Percentiles rank a stretch among this genome's conserved stretches.
Conservation (phyloP, 2,888 invertebrate species). For the Phengaris arion region DNA sequence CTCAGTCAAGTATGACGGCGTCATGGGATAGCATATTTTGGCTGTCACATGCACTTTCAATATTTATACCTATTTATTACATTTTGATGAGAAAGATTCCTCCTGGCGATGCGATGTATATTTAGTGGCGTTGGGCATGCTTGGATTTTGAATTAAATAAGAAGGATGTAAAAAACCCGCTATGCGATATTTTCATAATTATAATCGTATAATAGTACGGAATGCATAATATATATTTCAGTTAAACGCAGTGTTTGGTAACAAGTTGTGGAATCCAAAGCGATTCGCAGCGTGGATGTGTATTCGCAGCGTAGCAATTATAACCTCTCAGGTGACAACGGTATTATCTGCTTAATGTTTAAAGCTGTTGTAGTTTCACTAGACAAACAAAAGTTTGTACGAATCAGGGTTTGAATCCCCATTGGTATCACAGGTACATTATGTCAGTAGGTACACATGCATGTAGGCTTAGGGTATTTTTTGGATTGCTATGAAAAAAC, state of each 20-base stretch:
- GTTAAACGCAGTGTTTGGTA: background rate
- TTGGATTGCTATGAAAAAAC: too few species aligned
- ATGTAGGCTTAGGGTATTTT: too few species aligned
- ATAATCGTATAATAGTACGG: too few species aligned
- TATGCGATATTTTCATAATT: too few species aligned
- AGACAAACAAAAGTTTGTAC: conserved; percentile 10
- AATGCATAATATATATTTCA: background rate
- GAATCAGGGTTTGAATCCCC: conserved; percentile 12
- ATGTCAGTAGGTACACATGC: too few species aligned
- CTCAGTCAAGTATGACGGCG: background rate
- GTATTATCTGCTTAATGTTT: conserved; percentile 71
- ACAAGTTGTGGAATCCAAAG: background rate
- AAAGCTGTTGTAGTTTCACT: conserved; percentile 37
- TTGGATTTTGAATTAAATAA: too few species aligned
- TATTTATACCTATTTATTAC: background rate
- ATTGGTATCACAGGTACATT: background rate
- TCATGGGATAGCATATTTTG: background rate
- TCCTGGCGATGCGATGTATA: too few species aligned
- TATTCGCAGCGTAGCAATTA: conserved; percentile 59
- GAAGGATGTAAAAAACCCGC: too few species aligned
- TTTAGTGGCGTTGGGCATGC: too few species aligned
- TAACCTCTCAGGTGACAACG: conserved; percentile 69
- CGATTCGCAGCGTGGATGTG: conserved; percentile 45
- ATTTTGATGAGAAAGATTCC: background rate
- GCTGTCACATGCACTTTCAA: conserved; percentile 6